These are phyloP conservation scores for Tipula helvola DNA, from an alignment of 2,888 invertebrate genomes.

Conservation along the genomic window DNA sequence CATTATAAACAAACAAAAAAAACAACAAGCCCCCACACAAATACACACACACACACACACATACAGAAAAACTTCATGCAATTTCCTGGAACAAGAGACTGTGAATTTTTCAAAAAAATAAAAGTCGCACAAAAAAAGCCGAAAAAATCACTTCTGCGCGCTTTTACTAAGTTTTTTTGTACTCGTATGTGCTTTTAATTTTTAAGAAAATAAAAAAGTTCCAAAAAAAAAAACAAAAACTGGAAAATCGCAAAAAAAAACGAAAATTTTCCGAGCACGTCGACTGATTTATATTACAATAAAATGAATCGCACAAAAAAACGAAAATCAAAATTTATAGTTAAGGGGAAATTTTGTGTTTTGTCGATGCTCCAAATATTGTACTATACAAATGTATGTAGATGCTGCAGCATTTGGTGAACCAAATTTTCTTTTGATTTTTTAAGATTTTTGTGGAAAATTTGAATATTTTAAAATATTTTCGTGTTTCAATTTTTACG, in stretches of 20 bases:
- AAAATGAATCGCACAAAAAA: background rate
- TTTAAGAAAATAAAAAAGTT: background rate
- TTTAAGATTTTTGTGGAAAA: too few relatives aligned
- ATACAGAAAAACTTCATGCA: background rate
- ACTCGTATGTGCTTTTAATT: background rate
- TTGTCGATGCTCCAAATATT: background rate
- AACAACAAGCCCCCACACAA: background rate
- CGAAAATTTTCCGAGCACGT: background rate
- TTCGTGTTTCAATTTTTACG: too few relatives aligned
- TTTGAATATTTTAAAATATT: too few relatives aligned
- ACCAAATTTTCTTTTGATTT: background rate
- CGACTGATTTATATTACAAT: background rate
- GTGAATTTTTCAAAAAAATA: background rate
- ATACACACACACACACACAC: background rate
- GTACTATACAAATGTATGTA: background rate
- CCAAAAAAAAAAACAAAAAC: background rate
- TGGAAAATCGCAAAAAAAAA: background rate
- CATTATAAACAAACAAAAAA: background rate
- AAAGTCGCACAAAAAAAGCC: background rate
- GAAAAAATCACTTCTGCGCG: background rate
- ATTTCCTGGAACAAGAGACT: background rate
- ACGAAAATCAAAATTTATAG: background rate
- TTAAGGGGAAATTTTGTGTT: background rate
- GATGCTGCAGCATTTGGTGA: background rate
- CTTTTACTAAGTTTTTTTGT: background rate